Evolutionary conservation across 64 coral and sea anemone species (phyloP).

Genomic region (Catalaphyllia jardinei): DNA sequence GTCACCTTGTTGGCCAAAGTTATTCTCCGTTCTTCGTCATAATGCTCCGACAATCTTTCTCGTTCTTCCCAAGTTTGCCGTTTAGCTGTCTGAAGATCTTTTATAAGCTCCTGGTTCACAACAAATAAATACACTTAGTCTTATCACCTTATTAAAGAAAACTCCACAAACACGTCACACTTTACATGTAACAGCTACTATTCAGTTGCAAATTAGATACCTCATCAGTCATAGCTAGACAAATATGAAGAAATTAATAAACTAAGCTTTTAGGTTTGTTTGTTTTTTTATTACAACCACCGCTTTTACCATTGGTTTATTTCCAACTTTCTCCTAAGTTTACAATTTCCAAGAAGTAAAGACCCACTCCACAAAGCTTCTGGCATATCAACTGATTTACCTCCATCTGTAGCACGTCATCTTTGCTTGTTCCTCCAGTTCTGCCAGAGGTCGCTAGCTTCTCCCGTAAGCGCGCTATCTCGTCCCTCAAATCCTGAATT

Average conservation of each 20-base stretch:
- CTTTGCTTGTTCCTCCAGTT: constrained; percentile 71
- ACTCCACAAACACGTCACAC: background rate
- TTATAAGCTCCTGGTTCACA: constrained; percentile 76
- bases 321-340: background rate
- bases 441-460: constrained; percentile 79
- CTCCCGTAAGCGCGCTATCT: constrained; percentile 84
- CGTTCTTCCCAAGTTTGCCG: constrained; percentile 98
- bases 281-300: no score
- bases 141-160: background rate
- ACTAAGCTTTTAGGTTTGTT: no score
- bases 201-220: no score
- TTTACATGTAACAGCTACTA: no score
- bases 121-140: background rate
- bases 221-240: no score
- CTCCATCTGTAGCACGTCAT: constrained; percentile 96
- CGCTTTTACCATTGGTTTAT: no score
- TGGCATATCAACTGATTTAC: background rate
- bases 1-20: constrained; percentile 93
- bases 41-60: constrained; percentile 89
- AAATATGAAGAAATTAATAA: no score
- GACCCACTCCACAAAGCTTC: background rate
- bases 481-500: constrained; percentile 90
- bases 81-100: constrained; percentile 95
- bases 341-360: background rate
- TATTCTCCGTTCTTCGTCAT: constrained; percentile 91